Conservation (phyloP, 2,797 vertebrate species). For the Xenopus petersii region DNA sequence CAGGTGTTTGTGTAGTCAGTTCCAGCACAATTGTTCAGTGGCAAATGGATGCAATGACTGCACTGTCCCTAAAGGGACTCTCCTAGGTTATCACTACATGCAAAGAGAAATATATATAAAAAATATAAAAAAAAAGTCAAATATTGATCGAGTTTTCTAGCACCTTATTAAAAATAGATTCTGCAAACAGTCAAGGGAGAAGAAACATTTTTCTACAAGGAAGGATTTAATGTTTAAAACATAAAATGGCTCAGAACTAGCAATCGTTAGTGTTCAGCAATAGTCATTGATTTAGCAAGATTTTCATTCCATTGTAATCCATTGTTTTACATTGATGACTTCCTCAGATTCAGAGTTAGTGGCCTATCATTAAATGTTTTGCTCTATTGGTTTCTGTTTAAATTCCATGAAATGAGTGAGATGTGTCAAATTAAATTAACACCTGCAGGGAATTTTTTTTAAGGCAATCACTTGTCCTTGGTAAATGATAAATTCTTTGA, state of each 20-base stretch:
- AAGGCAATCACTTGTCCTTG: no score
- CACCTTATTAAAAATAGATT: conserved; percentile 49
- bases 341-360: conserved; percentile 15
- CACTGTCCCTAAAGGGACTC: conserved; percentile 31
- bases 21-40: conserved; percentile 17
- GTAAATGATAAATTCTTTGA: no score
- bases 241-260: conserved; percentile 43
- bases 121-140: conserved; percentile 6
- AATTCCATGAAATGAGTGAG: background rate
- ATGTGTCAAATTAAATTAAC: no score
- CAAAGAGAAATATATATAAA: conserved; percentile 34
- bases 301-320: conserved; percentile 36
- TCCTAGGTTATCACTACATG: conserved; percentile 31
- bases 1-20: conserved; percentile 51
- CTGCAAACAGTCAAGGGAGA: conserved; percentile 32
- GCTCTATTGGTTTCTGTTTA: background rate
- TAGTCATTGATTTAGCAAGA: conserved; percentile 47
- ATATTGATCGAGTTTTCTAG: conserved; percentile 44
- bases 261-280: conserved; percentile 35
- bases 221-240: conserved; percentile 46
- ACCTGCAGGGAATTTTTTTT: no score
- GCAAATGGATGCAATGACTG: conserved; percentile 50
- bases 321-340: conserved; percentile 39
- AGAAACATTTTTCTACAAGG: conserved; percentile 25
- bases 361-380: conserved; percentile 25